Base-by-base conservation (phyloP, 2,888 invertebrate species). In the Dicroscelio sp. region DNA sequence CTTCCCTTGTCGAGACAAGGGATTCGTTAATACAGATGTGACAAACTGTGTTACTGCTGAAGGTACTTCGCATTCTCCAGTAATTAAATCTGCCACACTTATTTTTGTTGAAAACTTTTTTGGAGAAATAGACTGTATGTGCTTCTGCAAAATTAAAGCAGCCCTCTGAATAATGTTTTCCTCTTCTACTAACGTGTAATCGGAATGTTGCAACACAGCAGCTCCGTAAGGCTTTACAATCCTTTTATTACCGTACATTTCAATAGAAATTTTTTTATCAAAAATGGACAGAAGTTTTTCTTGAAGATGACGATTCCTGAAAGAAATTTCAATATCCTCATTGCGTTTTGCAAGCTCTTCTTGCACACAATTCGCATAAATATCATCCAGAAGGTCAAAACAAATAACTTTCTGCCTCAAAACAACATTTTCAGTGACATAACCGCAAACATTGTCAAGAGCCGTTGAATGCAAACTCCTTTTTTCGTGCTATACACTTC, bases 1-100 rank as follows among this genome's bases (percentile, higher is more conserved):
- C 88, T 90, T 94, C 93, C 83, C 73, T 92, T 91, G 38, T 69
- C 86, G 67, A 63, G 71, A 65, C 8, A 73, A 79, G 12, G 55
- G 83, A 60, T 60, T 23, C 30, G 30, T 73, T 52, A 73, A 23
- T 5, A 48, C 52, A 8, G 48, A 52, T 5, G 52, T 30, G 38
- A 31, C 25, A 52, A 73, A 73, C 14, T 73, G 30, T 23, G 52
- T 73, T 4, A 73, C 2, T 3, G 25, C 8, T 12, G 23, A 5
- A 12, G 82, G 75, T 31, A 84, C 33, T 38, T 20, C 38, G 38
- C 85, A 78, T 86, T 79, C 86, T 43, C 78, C 79, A 23, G 55
- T 8, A 8, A 69, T 86, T 17, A 86, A n/a, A 71, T 86, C 33
- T 17, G 38, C 55, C 3, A 76, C 35, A 5, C 69, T 79, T 17